Percentiles rank a stretch among this genome's conserved stretches.
Evolutionary conservation across 1,140 invertebrate species (phyloP).

Genomic region (Megalopta genalis): DNA sequence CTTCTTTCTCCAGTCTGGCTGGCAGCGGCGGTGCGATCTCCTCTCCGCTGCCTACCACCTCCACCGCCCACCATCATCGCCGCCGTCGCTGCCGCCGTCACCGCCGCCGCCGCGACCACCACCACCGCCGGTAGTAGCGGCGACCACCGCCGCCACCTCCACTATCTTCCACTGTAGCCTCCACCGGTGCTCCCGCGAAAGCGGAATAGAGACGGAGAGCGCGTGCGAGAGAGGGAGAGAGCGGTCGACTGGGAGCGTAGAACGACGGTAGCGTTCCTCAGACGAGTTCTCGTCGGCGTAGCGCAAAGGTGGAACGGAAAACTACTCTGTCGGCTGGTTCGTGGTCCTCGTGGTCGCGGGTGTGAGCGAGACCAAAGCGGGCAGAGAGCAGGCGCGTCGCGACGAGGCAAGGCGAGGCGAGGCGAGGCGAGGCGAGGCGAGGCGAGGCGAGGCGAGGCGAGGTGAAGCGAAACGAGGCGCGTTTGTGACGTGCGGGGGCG

Average conservation of each 20-base stretch:
- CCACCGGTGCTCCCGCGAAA: slow-evolving; percentile 18
- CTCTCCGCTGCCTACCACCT: slow-evolving; percentile 2
- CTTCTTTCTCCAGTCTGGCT: slow-evolving; percentile 40
- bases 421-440: background rate
- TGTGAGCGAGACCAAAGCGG: slow-evolving; percentile 34
- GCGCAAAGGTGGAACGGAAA: slow-evolving; percentile 61
- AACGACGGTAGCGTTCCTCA: slow-evolving; percentile 45
- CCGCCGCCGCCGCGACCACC: slow-evolving; percentile 15
- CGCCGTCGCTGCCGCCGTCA: slow-evolving; percentile 8
- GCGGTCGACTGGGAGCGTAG: slow-evolving; percentile 14
- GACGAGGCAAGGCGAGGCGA: background rate
- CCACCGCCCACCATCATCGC: background rate
- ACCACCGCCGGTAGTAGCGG: slow-evolving; percentile 16
- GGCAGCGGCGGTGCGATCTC: slow-evolving; percentile 14
- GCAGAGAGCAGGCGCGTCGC: slow-evolving; percentile 38
- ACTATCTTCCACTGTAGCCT: slow-evolving; percentile 11
- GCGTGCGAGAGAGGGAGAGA: slow-evolving; percentile 22
- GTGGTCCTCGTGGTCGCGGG: slow-evolving; percentile 55
- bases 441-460: background rate
- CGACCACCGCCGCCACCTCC: slow-evolving; percentile 21
- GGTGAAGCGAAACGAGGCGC: background rate
- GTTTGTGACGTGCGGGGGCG: background rate
- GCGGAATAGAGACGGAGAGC: slow-evolving; percentile 4
- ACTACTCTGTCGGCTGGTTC: slow-evolving; percentile 35
- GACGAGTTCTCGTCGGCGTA: slow-evolving; percentile 60